Conservation (phyloP, 92 coral and sea anemone species). For the Parazoanthus atlanticus region DNA sequence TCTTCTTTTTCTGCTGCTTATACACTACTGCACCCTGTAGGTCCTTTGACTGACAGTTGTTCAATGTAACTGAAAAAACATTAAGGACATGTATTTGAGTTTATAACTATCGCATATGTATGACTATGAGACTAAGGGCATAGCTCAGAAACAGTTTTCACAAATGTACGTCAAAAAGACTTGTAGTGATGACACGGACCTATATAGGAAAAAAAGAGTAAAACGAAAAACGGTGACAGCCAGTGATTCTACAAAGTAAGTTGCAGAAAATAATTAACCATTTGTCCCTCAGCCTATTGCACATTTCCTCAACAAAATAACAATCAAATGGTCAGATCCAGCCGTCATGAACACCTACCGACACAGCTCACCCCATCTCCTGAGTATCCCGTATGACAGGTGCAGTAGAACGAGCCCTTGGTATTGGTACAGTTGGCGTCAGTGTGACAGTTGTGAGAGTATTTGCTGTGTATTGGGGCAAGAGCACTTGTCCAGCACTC, state of each 20-base stretch:
- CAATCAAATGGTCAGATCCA: too few relatives aligned
- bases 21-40: neutral
- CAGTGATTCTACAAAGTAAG: too few relatives aligned
- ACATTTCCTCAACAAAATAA: too few relatives aligned
- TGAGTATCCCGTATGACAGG: slow-evolving; percentile 83
- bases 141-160: too few relatives aligned
- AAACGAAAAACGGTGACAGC: too few relatives aligned
- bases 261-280: neutral
- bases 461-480: neutral
- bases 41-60: neutral
- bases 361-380: slow-evolving; percentile 51
- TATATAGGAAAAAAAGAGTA: too few relatives aligned
- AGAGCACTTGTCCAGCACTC: neutral
- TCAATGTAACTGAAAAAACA: neutral
- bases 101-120: too few relatives aligned
- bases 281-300: neutral
- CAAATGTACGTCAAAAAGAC: too few relatives aligned
- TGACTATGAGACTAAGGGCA: too few relatives aligned
- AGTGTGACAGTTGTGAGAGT: neutral
- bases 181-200: too few relatives aligned
- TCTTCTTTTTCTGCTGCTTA: neutral
- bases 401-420: slow-evolving; percentile 85
- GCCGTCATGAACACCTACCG: neutral
- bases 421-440: slow-evolving; percentile 75
- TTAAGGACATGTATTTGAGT: too few relatives aligned